Evolutionary conservation across 2,113 vertebrate species (phyloP).

Genomic region (Gadus macrocephalus): DNA sequence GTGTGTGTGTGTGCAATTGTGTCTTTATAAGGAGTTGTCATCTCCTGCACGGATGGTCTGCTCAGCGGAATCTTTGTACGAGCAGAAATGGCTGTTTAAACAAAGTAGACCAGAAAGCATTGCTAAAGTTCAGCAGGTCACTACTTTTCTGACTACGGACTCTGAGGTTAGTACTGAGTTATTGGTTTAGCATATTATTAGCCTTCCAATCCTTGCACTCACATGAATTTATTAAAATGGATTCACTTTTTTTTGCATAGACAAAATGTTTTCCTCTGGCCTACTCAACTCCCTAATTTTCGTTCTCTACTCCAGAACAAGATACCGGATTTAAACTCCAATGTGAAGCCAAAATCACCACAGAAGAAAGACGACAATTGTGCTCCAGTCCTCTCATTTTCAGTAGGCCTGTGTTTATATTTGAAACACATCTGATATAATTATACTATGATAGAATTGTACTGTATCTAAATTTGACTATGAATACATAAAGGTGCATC

Average conservation of each 20-base stretch:
- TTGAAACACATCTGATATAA: neutral
- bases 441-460: too few species aligned
- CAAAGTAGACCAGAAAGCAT: constrained; percentile 1
- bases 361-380: neutral
- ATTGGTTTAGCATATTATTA: neutral
- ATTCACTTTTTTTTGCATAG: neutral
- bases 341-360: neutral
- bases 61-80: constrained; percentile 1
- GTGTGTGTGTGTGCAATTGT: neutral
- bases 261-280: neutral
- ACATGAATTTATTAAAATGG: neutral
- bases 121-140: neutral
- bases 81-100: neutral
- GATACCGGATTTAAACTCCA: neutral
- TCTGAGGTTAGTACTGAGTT: neutral
- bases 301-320: neutral
- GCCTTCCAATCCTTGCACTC: neutral
- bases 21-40: constrained; percentile 20
- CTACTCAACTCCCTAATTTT: neutral
- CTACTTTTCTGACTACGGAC: neutral
- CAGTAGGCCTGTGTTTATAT: constrained; percentile 20
- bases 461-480: neutral
- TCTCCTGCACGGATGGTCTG: constrained; percentile 5
- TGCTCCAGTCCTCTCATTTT: constrained; percentile 33
- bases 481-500: neutral